These are phyloP conservation scores for Idaea aversata DNA, from an alignment of 2,888 invertebrate species.

Conservation along the genomic window DNA sequence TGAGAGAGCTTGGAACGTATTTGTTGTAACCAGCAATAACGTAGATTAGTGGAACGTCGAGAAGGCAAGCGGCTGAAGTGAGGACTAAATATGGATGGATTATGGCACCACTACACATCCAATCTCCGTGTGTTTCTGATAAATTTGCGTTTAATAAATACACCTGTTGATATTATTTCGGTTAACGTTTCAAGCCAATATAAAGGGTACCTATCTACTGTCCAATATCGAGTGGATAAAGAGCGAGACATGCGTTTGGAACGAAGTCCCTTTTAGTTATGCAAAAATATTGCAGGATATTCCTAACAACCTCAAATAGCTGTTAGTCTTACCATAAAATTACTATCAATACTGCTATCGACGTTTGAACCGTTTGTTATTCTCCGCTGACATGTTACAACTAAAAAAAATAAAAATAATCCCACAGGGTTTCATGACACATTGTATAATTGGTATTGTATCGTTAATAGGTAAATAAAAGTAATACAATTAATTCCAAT, in stretches of 20 bases:
- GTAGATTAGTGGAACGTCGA: conserved; percentile 27
- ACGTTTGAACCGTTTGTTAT: conserved; percentile 12
- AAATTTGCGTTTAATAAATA: conserved; percentile 15
- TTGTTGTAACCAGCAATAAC: conserved; percentile 34
- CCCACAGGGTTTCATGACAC: no score
- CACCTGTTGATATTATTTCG: conserved; percentile 8
- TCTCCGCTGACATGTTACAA: conserved; percentile 6
- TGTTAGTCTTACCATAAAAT: conserved; percentile 7
- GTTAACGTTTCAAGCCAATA: not conserved
- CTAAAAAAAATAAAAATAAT: not conserved
- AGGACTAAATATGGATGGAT: conserved; percentile 9
- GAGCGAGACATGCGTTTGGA: not conserved
- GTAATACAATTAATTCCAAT: no score
- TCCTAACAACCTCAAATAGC: conserved; percentile 7
- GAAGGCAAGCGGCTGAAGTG: conserved; percentile 32
- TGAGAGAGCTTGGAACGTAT: conserved; percentile 22
- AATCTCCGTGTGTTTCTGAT: conserved; percentile 3
- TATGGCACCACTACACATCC: conserved; percentile 17
- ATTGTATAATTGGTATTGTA: no score
- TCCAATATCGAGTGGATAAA: not conserved
- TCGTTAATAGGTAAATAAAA: no score
- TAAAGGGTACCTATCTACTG: not conserved
- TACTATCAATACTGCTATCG: conserved; percentile 2
- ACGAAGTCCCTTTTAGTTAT: not conserved
- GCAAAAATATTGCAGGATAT: no score